Conservation (phyloP, 1,140 invertebrate genomes). For the Nephotettix cincticeps region DNA sequence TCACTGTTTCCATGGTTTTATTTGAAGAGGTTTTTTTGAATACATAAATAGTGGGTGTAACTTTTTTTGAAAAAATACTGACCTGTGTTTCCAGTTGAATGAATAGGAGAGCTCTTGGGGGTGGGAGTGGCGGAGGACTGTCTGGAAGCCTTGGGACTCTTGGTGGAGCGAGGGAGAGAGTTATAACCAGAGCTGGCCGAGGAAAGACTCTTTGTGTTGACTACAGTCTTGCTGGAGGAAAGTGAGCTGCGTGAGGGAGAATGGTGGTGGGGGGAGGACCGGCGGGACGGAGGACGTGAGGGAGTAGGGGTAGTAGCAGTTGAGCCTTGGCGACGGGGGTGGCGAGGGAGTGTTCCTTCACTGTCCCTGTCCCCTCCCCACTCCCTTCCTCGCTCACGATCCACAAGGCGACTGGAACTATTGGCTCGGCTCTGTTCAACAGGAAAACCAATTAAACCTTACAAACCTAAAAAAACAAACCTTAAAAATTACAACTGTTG, state of each 20-base stretch:
- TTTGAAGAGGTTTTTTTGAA: too few relatives aligned
- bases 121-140: constrained; percentile 1
- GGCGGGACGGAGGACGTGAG: constrained; percentile 28
- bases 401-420: not conserved
- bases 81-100: constrained; percentile 44
- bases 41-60: too few relatives aligned
- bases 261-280: constrained; percentile 30
- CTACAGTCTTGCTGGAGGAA: constrained; percentile 34
- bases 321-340: constrained; percentile 22
- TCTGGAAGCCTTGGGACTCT: constrained; percentile 25
- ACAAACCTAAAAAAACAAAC: too few relatives aligned
- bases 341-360: constrained; percentile 12
- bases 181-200: constrained; percentile 43
- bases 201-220: constrained; percentile 28
- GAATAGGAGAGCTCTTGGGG: constrained; percentile 27
- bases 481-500: too few relatives aligned
- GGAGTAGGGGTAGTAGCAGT: constrained; percentile 21
- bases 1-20: too few relatives aligned
- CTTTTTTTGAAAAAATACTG: not conserved
- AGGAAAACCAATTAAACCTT: too few relatives aligned
- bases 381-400: not conserved
- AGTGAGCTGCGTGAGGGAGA: constrained; percentile 25
- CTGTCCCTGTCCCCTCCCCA: not conserved
- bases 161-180: constrained; percentile 39
- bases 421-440: constrained; percentile 21